phyloP scores from a whole-genome alignment of 1,140 invertebrate species.

The Eueides isabella region DNA sequence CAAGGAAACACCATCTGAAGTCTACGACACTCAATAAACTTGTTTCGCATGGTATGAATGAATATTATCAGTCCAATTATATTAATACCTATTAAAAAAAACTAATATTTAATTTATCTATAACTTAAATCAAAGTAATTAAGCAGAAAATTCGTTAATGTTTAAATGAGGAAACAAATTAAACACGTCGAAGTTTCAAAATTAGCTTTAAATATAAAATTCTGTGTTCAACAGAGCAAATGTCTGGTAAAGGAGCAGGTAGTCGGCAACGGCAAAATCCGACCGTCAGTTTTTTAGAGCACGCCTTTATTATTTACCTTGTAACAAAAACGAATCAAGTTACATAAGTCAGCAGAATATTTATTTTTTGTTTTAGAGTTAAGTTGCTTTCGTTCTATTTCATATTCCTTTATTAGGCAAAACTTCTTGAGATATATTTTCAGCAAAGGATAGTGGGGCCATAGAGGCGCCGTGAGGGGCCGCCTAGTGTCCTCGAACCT shows the following conservation, averaged over 20 bases:
- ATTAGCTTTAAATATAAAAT: background rate
- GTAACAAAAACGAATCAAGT: conserved; percentile 25
- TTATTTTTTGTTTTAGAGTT: background rate
- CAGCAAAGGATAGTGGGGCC: conserved; percentile 46
- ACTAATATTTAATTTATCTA: background rate
- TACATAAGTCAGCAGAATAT: conserved; percentile 10
- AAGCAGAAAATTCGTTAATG: background rate
- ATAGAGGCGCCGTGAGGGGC: conserved; percentile 63
- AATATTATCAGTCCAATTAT: conserved; percentile 19
- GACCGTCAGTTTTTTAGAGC: conserved; percentile 22
- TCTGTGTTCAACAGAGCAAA: background rate
- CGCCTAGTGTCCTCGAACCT: conserved; percentile 76
- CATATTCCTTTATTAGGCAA: background rate
- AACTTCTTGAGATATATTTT: conserved; percentile 32
- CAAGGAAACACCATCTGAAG: conserved; percentile 15
- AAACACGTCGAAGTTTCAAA: background rate
- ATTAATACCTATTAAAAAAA: background rate
- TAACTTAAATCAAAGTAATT: background rate
- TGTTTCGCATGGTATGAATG: conserved; percentile 22
- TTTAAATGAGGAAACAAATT: background rate
- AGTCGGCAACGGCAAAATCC: conserved; percentile 23
- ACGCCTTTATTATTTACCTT: conserved; percentile 27
- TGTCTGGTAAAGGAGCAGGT: conserved; percentile 27
- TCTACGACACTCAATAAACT: conserved; percentile 18
- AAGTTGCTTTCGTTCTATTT: background rate